A percentile compares a stretch with the other conserved stretches of the same genome.
Conservation (phyloP, 2,113 vertebrate genomes). For the Dendropsophus ebraccatus region DNA sequence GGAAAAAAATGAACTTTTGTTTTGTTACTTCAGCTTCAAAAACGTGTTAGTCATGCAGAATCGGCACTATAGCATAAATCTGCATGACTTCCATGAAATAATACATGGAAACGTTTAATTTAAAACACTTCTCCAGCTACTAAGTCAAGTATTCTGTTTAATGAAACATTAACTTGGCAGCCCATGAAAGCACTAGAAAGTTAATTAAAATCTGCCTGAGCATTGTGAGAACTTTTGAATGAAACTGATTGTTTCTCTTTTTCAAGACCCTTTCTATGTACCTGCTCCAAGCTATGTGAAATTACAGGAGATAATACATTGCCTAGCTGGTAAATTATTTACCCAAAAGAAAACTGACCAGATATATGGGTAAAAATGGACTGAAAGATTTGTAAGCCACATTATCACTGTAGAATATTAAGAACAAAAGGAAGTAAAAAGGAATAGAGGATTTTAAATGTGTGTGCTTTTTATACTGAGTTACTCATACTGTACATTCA, state of each 20-base stretch:
- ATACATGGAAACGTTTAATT: constrained; percentile 38
- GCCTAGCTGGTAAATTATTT: neutral
- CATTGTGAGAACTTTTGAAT: constrained; percentile 30
- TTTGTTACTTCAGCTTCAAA: neutral
- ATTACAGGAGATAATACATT: constrained; percentile 10
- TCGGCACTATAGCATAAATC: constrained; percentile 5
- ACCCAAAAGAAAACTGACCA: neutral
- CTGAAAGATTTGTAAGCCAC: no score
- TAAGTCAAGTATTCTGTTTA: constrained; percentile 44
- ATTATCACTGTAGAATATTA: neutral
- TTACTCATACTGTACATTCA: neutral
- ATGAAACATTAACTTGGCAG: constrained; percentile 46
- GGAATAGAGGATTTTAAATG: neutral
- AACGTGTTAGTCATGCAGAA: constrained; percentile 14
- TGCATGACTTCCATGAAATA: constrained; percentile 29
- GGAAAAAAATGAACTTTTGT: neutral
- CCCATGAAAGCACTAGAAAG: constrained; percentile 43
- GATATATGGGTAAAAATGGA: neutral
- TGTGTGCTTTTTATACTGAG: neutral
- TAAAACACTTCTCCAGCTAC: constrained; percentile 37
- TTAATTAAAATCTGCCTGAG: constrained; percentile 42
- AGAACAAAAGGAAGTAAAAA: neutral
- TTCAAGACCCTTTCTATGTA: constrained; percentile 7
- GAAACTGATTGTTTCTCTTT: constrained; percentile 37
- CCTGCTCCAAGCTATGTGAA: neutral